Conservation (phyloP, 2,113 vertebrate species). For the Narcine bancroftii region DNA sequence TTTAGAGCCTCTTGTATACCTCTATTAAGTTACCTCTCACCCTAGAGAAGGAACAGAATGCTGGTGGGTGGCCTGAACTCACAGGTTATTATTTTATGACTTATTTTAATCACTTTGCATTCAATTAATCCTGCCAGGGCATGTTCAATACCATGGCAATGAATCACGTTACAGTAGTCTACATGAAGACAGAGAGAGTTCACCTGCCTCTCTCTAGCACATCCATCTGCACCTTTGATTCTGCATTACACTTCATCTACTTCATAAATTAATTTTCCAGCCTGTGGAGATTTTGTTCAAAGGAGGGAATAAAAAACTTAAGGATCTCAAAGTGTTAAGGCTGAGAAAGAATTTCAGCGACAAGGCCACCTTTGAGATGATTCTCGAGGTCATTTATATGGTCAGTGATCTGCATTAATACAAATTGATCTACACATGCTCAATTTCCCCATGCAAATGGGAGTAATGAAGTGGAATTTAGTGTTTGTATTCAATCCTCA, state of each 20-base stretch:
- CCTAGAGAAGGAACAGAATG: neutral
- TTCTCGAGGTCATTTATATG: neutral
- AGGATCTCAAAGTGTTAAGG: neutral
- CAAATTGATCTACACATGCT: constrained; percentile 29
- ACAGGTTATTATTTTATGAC: neutral
- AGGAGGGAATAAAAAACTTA: neutral
- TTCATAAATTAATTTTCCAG: neutral
- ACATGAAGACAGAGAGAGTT: neutral
- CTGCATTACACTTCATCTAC: neutral
- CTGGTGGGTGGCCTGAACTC: neutral
- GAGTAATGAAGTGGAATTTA: constrained; percentile 35
- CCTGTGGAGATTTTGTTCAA: neutral
- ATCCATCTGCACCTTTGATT: neutral
- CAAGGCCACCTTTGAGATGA: neutral
- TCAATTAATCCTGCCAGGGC: neutral
- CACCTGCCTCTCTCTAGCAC: neutral
- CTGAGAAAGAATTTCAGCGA: neutral
- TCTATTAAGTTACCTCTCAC: too few relatives aligned
- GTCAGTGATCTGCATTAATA: constrained; percentile 7
- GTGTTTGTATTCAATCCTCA: constrained; percentile 25
- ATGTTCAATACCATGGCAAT: neutral
- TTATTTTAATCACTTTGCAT: neutral
- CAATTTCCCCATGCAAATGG: constrained; percentile 34
- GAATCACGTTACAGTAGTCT: neutral
- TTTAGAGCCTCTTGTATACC: too few relatives aligned